phyloP scores from a whole-genome alignment of 1,140 invertebrate species.

The Meteorus sp. region DNA sequence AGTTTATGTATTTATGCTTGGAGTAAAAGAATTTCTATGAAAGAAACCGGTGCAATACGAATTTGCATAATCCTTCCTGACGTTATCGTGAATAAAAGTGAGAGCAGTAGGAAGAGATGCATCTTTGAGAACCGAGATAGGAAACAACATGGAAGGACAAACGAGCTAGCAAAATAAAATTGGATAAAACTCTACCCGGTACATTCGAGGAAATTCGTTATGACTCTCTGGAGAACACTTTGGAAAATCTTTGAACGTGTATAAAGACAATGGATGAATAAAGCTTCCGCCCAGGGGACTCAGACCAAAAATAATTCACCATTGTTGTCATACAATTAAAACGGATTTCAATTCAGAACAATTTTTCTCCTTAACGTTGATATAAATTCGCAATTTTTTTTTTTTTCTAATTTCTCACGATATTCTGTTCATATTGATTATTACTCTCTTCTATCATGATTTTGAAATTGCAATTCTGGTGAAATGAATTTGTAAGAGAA shows the following conservation, averaged over 20 bases:
- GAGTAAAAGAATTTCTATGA: too few relatives aligned
- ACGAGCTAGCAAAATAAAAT: slow-evolving; percentile 1
- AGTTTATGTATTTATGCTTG: too few relatives aligned
- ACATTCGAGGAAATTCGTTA: slow-evolving; percentile 19
- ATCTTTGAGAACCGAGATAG: background rate
- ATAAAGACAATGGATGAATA: slow-evolving; percentile 17
- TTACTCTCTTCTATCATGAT: too few relatives aligned
- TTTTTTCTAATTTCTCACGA: too few relatives aligned
- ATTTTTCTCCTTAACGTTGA: too few relatives aligned
- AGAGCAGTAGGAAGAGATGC: background rate
- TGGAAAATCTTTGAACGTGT: slow-evolving; percentile 6
- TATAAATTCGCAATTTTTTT: too few relatives aligned
- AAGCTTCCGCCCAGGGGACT: background rate
- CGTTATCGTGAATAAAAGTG: slow-evolving; percentile 12
- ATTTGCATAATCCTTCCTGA: slow-evolving; percentile 37
- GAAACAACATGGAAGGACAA: background rate
- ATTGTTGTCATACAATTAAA: too few relatives aligned
- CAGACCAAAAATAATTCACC: background rate
- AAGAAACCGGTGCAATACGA: slow-evolving; percentile 23
- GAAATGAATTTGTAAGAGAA: too few relatives aligned
- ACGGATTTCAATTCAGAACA: too few relatives aligned
- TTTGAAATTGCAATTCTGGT: too few relatives aligned
- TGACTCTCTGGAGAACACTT: slow-evolving; percentile 7
- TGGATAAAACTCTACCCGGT: slow-evolving; percentile 9
- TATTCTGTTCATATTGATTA: too few relatives aligned